These are phyloP conservation scores for Dicranocentrus wangi DNA, from an alignment of 2,888 invertebrate species.

Conservation along the genomic window DNA sequence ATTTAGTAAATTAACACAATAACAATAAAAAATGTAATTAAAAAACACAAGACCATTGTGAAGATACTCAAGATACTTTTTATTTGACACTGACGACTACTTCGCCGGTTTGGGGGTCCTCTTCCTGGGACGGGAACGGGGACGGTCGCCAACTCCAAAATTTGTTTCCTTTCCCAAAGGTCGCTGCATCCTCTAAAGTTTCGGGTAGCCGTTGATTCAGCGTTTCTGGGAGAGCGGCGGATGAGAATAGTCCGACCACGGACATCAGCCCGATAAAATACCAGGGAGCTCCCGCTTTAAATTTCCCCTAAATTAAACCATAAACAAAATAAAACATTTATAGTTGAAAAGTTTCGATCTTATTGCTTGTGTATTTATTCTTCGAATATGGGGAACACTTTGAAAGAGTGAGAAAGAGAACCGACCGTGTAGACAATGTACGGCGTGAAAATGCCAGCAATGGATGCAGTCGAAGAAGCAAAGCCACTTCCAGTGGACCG, in stretches of 20 bases:
- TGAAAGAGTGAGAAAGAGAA: too few species aligned
- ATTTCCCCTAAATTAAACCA: conserved; percentile 54
- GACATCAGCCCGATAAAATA: conserved; percentile 59
- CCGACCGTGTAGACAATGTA: conserved; percentile 80
- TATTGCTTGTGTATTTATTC: too few species aligned
- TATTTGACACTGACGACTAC: too few species aligned
- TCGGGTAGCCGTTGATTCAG: conserved; percentile 77
- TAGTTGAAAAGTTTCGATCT: too few species aligned
- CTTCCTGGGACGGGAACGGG: too few species aligned
- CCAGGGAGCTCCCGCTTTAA: conserved; percentile 62
- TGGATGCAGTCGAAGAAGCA: conserved; percentile 78
- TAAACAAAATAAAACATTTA: too few species aligned
- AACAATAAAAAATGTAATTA: too few species aligned
- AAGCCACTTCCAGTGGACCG: conserved; percentile 81
- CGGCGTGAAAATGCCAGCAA: conserved; percentile 78
- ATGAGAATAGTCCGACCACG: conserved; percentile 60
- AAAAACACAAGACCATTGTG: too few species aligned
- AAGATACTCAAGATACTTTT: too few species aligned
- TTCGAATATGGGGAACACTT: too few species aligned
- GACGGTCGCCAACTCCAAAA: conserved; percentile 67
- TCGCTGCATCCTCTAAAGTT: conserved; percentile 79
- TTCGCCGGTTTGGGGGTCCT: too few species aligned
- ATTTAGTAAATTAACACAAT: too few species aligned
- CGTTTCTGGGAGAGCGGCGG: conserved; percentile 80
- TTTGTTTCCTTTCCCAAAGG: conserved; percentile 77